Base-by-base conservation (phyloP, 2,113 vertebrate species). In the Australoheros scitulus region DNA sequence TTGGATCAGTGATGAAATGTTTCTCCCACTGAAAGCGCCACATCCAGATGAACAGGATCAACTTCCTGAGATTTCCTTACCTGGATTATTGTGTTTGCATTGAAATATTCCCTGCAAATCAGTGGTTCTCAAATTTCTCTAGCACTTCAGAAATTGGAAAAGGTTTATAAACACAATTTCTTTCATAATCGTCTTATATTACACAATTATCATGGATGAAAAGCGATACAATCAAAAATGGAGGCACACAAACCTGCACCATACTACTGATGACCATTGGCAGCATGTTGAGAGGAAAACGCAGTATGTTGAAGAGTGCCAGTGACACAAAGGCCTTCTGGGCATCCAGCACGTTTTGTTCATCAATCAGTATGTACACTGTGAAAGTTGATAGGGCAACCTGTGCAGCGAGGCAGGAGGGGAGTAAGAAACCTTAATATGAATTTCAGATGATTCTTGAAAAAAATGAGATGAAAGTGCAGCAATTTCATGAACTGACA, bases 211-310 rank as follows among this genome's bases (percentile, higher is more conserved):
- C 29, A 75, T 29, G 50, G 14, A 74, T 6, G 15, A 38, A 11
- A 63, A n/a, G 55, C 20, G 7, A 4, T 11, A 4, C 56, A 58
- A 10, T 55, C 15, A 24, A 56, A 2, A 41, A 13, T 4, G 7
- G 6, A 34, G n/a, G 5, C 11, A 26, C 59, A 91, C 91, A 8
- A 2, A 96, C 95, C 94, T 99, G 98, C 72, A 99, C 98, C 13
- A 99, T 97, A 82, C 95, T 99, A 92, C 97, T 99, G 93, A 99
- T 99, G 88, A 99, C 98, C 98, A 99, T 97, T 1, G 98, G 98
- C 70, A 99, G 94, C 92, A 99, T 97, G 92, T 97, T 97, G 80
- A 98, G 90, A 55, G 98, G 97, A 34, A 99, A 99, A 2, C 98
- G 96, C 52, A 99, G 96, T 91, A 99, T 99, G 93, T 99, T 99